phyloP scores from a whole-genome alignment of 2,888 invertebrate species.

The Sinotaia quadrata region DNA sequence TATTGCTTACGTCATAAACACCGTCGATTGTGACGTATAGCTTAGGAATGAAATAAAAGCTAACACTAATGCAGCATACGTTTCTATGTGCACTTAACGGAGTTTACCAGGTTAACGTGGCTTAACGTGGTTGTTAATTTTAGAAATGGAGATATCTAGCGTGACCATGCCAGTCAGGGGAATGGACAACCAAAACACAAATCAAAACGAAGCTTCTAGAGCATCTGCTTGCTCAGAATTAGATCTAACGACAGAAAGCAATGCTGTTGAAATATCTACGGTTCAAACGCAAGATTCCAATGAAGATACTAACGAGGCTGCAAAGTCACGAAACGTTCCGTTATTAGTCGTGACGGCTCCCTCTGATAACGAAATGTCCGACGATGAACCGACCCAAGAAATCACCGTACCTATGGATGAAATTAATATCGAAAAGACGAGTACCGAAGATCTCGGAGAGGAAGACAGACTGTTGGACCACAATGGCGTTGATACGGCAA shows the following conservation, averaged over 20 bases:
- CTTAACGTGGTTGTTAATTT: too few relatives aligned
- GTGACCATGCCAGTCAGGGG: conserved; percentile 12
- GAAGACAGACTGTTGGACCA: conserved; percentile 18
- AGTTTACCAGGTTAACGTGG: conserved; percentile 1
- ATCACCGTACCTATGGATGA: conserved; percentile 12
- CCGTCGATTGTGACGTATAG: too few relatives aligned
- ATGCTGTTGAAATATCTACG: neutral
- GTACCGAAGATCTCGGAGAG: neutral
- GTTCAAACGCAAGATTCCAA: neutral
- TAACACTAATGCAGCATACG: too few relatives aligned
- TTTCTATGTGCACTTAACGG: conserved; percentile 1
- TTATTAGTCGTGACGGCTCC: conserved; percentile 26
- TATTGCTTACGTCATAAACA: too few relatives aligned
- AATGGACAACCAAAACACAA: conserved; percentile 36
- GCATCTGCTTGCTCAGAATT: conserved; percentile 4
- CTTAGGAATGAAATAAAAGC: too few relatives aligned
- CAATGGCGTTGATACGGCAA: conserved; percentile 26
- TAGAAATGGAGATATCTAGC: conserved; percentile 18
- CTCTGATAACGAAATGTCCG: conserved; percentile 6
- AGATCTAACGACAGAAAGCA: conserved; percentile 10
- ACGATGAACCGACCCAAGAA: neutral
- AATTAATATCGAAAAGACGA: neutral
- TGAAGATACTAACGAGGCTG: conserved; percentile 1
- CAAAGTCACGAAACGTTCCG: conserved; percentile 15
- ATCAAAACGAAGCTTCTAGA: conserved; percentile 29